A percentile compares a stretch with the other conserved stretches of the same genome.
phyloP scores from a whole-genome alignment of 2,888 invertebrate species.

The Drosophila atripex region DNA sequence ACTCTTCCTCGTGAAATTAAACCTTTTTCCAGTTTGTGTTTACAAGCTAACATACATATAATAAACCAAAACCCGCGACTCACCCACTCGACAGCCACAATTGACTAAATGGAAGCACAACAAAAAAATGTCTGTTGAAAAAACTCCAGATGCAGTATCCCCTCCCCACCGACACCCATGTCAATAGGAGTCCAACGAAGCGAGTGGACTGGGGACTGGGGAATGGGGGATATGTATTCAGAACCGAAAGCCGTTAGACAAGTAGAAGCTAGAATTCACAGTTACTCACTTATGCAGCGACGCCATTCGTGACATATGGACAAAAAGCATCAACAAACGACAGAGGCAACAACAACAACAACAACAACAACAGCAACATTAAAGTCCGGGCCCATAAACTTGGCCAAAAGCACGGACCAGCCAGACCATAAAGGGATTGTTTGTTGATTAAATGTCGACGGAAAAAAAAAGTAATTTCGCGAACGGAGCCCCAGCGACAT shows the following conservation, averaged over 20 bases:
- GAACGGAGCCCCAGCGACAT: not conserved
- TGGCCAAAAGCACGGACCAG: slow-evolving; percentile 39
- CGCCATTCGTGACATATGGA: slow-evolving; percentile 41
- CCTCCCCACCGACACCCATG: slow-evolving; percentile 8
- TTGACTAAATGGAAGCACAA: slow-evolving; percentile 36
- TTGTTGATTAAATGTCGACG: slow-evolving; percentile 52
- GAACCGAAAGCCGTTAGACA: slow-evolving; percentile 45
- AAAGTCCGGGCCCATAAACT: slow-evolving; percentile 36
- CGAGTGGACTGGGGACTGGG: slow-evolving; percentile 1
- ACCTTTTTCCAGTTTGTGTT: slow-evolving; percentile 6
- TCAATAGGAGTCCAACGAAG: slow-evolving; percentile 31
- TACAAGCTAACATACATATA: no score
- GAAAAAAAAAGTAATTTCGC: slow-evolving; percentile 31
- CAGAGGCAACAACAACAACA: slow-evolving; percentile 1
- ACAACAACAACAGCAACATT: no score
- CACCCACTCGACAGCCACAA: slow-evolving; percentile 34
- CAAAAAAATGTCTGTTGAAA: slow-evolving; percentile 16
- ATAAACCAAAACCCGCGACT: slow-evolving; percentile 14
- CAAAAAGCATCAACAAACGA: slow-evolving; percentile 6
- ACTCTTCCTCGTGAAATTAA: not conserved
- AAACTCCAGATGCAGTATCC: slow-evolving; percentile 17
- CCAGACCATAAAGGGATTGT: slow-evolving; percentile 33
- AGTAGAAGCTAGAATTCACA: slow-evolving; percentile 35
- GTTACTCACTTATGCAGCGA: slow-evolving; percentile 41
- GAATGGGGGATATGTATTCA: not conserved